Evolutionary conservation across 2,888 invertebrate species (phyloP), one percentile per base, ranked within the genome.

Genomic region (Andrena dorsata): DNA sequence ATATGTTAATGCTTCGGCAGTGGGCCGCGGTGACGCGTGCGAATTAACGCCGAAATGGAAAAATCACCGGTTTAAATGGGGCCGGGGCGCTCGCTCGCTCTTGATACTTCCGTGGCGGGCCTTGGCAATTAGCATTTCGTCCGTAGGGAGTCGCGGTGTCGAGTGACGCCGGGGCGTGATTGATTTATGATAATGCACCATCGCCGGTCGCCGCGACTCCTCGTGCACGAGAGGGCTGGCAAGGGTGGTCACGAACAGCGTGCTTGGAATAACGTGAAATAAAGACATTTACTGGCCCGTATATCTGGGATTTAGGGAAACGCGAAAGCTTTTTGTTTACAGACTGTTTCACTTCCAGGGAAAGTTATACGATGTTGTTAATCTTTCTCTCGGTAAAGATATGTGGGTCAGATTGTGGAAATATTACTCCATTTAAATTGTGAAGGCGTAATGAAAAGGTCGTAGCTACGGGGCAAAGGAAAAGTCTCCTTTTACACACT

Each of bases 1-100:
- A 91, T 92, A 92, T 92, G 92, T 92, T 92, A 92, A 92, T 92
- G 87, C 81, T 80, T 85, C 80, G 84, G 68, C 53, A 30, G 65
- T 49, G 64, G 41, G 72, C 35, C 71, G 61, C 53, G 35, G 75
- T 70, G 73, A 80, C 80, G 56, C 56, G 85, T 76, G 87, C 84
- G 76, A 89, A 90, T 89, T 89, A 87, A 88, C 83, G 83, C 80
- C 47, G 73, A 74, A 73, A 71, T 63, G 66, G 41, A 82, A 86
- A 86, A 86, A 78, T 80, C 66, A 35, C 41, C 70, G 71, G 72
- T 86, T 79, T 86, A 80, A 63, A 66, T 56, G 49, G 76, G 41
- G 8, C 30, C 41, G 56, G 10, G 53, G 56, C 41, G 30, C n/a
- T 10, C 8, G 56, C 23, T 61, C 56, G 32, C 35, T 49, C 75